phyloP scores from a whole-genome alignment of 2,888 invertebrate species.

The Tigriopus californicus region DNA sequence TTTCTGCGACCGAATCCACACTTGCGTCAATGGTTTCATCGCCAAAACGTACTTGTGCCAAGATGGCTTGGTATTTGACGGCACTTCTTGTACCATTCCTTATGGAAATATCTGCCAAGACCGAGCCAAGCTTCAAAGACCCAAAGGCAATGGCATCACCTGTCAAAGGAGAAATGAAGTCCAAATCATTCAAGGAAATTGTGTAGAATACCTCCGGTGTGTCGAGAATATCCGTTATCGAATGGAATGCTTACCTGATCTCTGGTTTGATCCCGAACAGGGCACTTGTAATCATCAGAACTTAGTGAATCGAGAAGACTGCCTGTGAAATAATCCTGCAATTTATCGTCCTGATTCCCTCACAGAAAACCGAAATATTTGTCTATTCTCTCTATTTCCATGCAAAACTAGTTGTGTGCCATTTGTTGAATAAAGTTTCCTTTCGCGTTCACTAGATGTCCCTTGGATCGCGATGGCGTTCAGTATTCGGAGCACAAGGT shows the following conservation, averaged over 20 bases:
- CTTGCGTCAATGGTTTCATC: neutral
- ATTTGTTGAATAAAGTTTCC: no score
- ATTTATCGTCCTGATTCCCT: no score
- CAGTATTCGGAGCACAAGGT: no score
- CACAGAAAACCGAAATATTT: no score
- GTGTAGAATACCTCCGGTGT: neutral
- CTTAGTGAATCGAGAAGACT: no score
- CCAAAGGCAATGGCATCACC: neutral
- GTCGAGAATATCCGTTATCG: neutral
- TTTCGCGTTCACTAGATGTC: no score
- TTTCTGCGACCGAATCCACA: no score
- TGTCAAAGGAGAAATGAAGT: neutral
- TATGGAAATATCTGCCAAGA: neutral
- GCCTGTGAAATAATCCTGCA: no score
- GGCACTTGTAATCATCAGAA: neutral
- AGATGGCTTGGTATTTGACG: neutral
- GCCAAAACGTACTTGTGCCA: neutral
- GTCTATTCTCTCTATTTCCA: no score
- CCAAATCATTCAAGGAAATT: neutral
- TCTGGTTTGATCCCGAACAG: neutral
- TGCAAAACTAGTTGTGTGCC: no score
- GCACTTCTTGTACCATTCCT: neutral
- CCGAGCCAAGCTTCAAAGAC: neutral
- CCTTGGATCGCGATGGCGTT: no score
- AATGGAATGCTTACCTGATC: neutral